A percentile compares a stretch with the other conserved stretches of the same genome.
These are phyloP conservation scores for Parazoanthus swiftii DNA, from an alignment of 92 coral and sea anemone species.

Conservation along the genomic window DNA sequence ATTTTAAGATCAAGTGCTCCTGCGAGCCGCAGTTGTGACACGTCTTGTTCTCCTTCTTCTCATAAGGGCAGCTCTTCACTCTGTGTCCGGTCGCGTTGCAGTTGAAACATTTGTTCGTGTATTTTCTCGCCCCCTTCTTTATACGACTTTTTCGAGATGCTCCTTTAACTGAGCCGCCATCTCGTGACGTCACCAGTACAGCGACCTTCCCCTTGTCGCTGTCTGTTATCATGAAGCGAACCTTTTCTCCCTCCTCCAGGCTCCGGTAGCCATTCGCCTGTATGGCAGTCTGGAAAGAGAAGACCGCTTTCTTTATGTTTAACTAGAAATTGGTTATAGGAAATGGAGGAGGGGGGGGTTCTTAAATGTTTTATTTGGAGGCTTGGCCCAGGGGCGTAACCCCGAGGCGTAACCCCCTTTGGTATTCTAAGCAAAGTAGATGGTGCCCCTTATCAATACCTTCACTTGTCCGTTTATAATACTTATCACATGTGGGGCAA, in stretches of 20 bases:
- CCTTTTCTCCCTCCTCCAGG: conserved; percentile 87
- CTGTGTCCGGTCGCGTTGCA: conserved; percentile 88
- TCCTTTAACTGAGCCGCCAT: conserved; percentile 80
- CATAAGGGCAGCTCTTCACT: conserved; percentile 79
- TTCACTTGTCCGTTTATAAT: too few species aligned
- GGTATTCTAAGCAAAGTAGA: too few species aligned
- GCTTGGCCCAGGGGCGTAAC: too few species aligned
- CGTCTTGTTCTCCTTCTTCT: conserved; percentile 54
- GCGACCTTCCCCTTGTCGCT: conserved; percentile 89
- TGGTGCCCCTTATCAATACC: too few species aligned
- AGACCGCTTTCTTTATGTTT: too few species aligned
- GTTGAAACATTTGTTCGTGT: conserved; percentile 90
- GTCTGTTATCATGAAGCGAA: conserved; percentile 70
- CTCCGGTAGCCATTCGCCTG: conserved; percentile 86
- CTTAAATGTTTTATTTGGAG: too few species aligned
- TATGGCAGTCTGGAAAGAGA: conserved; percentile 79
- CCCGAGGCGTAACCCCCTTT: too few species aligned
- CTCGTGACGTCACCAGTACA: conserved; percentile 75
- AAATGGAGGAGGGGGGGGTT: too few species aligned
- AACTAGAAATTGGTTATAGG: too few species aligned
- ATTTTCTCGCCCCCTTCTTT: conserved; percentile 94
- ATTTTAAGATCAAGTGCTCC: conserved; percentile 79
- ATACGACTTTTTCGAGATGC: conserved; percentile 76
- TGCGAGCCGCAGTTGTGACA: conserved; percentile 94
- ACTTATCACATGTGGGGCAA: too few species aligned